phyloP scores from a whole-genome alignment of 2,888 invertebrate species.

The Neoascia interrupta region DNA sequence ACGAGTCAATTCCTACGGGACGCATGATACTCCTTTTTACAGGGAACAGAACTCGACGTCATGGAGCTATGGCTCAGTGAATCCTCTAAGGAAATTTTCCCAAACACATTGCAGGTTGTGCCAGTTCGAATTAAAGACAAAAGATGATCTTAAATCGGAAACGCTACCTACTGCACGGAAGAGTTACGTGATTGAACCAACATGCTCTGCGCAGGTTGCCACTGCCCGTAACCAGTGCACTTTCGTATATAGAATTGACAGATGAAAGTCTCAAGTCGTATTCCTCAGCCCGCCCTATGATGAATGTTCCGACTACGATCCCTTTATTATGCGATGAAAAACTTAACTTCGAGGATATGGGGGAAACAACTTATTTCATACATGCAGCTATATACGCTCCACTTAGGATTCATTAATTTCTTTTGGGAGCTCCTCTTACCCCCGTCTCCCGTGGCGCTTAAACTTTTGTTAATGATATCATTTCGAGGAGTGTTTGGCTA shows the following conservation, averaged over 20 bases:
- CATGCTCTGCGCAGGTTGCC: no score
- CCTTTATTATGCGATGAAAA: no score
- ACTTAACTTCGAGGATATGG: no score
- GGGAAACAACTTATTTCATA: slow-evolving; percentile 7
- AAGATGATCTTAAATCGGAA: slow-evolving; percentile 20
- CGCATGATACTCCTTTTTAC: slow-evolving; percentile 21
- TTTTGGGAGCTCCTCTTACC: slow-evolving; percentile 44
- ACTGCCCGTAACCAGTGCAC: slow-evolving; percentile 6
- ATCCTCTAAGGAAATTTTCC: slow-evolving; percentile 29
- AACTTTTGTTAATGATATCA: slow-evolving; percentile 47
- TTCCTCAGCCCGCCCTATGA: no score
- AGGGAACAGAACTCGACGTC: slow-evolving; percentile 18
- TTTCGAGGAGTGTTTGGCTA: slow-evolving; percentile 11
- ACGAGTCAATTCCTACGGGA: slow-evolving; percentile 2
- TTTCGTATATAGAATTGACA: no score
- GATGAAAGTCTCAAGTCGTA: no score
- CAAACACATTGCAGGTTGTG: slow-evolving; percentile 38
- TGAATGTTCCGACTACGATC: no score
- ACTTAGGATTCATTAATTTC: slow-evolving; percentile 50
- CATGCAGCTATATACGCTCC: slow-evolving; percentile 1
- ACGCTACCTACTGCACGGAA: no score
- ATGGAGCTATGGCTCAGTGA: slow-evolving; percentile 12
- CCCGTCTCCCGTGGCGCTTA: neutral
- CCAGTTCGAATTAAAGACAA: slow-evolving; percentile 10
- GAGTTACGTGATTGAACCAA: no score